Evolutionary conservation across 2,797 vertebrate species (phyloP).

Genomic region (Myoxocephalus aenaeus): DNA sequence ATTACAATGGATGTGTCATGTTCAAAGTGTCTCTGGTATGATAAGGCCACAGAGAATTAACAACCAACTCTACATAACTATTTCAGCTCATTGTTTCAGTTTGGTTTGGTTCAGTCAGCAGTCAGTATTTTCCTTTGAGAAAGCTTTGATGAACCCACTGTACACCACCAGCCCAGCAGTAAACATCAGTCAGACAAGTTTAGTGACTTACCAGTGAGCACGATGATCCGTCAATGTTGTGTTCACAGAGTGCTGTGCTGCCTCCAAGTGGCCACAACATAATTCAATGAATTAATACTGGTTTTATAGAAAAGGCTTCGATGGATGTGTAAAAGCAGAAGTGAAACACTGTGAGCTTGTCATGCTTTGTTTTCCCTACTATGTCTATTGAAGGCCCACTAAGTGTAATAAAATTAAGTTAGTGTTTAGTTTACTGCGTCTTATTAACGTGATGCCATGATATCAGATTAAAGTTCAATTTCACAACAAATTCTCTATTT

Average conservation of each 20-base stretch:
- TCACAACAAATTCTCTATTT: not conserved
- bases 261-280: not conserved
- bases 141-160: not conserved
- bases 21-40: not conserved
- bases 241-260: no score
- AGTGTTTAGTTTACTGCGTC: not conserved
- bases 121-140: not conserved
- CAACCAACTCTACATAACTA: no score
- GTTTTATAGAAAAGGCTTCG: no score
- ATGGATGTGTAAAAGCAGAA: not conserved
- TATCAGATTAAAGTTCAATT: not conserved
- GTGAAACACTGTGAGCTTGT: no score
- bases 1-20: not conserved
- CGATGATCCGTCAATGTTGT: no score
- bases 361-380: not conserved
- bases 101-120: no score
- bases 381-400: not conserved
- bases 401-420: not conserved
- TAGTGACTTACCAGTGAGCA: not conserved
- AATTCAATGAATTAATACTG: not conserved
- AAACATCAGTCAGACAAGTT: not conserved
- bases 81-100: no score
- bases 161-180: not conserved
- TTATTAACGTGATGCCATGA: not conserved
- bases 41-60: not conserved